Evolutionary conservation across 2,888 invertebrate species (phyloP).

Genomic region (Willowsia nigromaculata): DNA sequence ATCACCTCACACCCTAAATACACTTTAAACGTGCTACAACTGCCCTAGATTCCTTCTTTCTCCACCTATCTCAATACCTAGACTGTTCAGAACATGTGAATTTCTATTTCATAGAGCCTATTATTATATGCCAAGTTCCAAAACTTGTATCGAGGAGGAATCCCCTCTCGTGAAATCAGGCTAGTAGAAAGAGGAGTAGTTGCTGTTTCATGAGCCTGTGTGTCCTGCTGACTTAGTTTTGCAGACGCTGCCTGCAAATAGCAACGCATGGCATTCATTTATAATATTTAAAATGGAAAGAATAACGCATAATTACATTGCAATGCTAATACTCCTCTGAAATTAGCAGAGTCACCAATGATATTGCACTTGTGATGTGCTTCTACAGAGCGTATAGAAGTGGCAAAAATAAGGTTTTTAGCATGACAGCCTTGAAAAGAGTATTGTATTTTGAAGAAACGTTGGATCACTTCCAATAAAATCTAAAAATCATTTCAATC

Average conservation of each 20-base stretch:
- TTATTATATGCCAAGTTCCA: background rate
- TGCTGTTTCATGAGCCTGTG: background rate
- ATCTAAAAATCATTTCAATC: no score
- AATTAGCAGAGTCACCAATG: background rate
- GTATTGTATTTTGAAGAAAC: conserved; percentile 16
- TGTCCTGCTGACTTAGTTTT: background rate
- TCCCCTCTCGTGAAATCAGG: background rate
- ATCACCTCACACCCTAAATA: background rate
- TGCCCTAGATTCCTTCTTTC: background rate
- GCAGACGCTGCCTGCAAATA: conserved; percentile 5
- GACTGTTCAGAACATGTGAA: conserved; percentile 17
- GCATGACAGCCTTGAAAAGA: conserved; percentile 53
- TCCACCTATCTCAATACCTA: conserved; percentile 45
- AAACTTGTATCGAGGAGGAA: background rate
- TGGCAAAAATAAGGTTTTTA: conserved; percentile 46
- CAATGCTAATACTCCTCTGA: background rate
- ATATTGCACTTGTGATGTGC: background rate
- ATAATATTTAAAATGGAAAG: background rate
- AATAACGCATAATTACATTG: background rate
- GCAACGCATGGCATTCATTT: conserved; percentile 18
- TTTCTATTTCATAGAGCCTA: background rate
- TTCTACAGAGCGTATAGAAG: conserved; percentile 1
- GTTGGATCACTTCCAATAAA: conserved; percentile 49
- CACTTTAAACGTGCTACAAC: background rate
- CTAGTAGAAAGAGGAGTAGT: background rate